phyloP scores from a whole-genome alignment of 2,113 vertebrate genomes.

The Centrocercus urophasianus region DNA sequence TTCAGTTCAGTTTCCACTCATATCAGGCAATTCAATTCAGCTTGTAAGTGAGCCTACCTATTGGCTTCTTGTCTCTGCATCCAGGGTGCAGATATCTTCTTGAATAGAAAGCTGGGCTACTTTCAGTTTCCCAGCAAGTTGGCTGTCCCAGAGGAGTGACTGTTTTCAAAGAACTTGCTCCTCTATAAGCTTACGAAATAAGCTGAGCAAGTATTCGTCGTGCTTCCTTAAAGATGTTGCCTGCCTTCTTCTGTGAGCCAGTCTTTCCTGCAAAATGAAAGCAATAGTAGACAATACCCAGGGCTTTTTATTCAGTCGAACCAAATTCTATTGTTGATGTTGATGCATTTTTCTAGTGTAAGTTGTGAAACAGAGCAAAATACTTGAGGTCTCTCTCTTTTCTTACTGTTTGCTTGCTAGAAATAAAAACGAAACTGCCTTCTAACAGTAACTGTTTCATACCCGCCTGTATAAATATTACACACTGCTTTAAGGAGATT shows the following conservation, averaged over 20 bases:
- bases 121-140: neutral
- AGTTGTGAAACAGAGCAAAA: neutral
- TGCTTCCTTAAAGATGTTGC: neutral
- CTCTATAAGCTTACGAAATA: neutral
- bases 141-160: neutral
- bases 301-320: neutral
- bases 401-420: neutral
- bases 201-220: neutral
- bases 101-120: neutral
- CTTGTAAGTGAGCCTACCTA: neutral
- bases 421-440: neutral
- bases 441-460: neutral
- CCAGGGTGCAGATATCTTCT: neutral
- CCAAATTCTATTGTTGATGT: neutral
- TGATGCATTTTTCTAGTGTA: neutral
- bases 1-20: neutral
- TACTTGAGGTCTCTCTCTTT: neutral
- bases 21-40: neutral
- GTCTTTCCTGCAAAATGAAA: neutral
- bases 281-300: neutral
- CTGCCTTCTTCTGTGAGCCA: neutral
- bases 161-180: neutral
- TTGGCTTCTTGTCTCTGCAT: neutral
- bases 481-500: neutral
- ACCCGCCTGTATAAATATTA: neutral